Conservation (phyloP, 2,797 vertebrate species). For the Scarus forsteni region DNA sequence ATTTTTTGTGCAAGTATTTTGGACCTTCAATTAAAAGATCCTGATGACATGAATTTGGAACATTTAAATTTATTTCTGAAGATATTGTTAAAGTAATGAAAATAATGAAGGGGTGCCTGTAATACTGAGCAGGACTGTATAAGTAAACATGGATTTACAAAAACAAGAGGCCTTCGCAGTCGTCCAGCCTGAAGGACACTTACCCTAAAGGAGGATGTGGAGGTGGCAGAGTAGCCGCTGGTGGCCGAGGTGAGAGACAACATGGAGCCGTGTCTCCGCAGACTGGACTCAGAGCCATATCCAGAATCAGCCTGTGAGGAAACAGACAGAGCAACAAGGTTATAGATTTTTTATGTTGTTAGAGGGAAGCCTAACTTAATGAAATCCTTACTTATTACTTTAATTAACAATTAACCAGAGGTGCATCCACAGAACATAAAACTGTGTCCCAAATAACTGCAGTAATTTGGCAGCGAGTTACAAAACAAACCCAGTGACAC, state of each 20-base stretch:
- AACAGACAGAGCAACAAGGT: background rate
- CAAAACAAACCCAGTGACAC: background rate
- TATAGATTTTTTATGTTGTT: background rate
- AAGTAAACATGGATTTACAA: background rate
- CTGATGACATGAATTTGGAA: too few species aligned
- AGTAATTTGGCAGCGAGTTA: background rate
- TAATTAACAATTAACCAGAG: background rate
- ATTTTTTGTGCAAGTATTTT: too few species aligned
- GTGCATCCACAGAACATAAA: background rate
- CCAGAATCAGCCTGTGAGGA: slow-evolving; percentile 91
- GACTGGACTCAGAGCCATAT: slow-evolving; percentile 96
- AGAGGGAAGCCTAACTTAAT: background rate
- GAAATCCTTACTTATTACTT: background rate
- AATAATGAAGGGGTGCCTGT: too few species aligned
- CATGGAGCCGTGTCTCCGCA: slow-evolving; percentile 96
- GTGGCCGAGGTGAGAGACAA: slow-evolving; percentile 96
- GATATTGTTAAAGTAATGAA: too few species aligned
- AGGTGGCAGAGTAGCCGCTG: slow-evolving; percentile 95
- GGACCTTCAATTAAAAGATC: too few species aligned
- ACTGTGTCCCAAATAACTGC: background rate
- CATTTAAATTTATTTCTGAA: too few species aligned
- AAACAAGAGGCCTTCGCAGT: background rate
- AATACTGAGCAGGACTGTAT: too few species aligned
- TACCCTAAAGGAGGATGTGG: slow-evolving; percentile 98
- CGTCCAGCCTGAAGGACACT: background rate